Base-by-base conservation (phyloP, 2,888 invertebrate genomes). In the Agriopis aurantiaria region DNA sequence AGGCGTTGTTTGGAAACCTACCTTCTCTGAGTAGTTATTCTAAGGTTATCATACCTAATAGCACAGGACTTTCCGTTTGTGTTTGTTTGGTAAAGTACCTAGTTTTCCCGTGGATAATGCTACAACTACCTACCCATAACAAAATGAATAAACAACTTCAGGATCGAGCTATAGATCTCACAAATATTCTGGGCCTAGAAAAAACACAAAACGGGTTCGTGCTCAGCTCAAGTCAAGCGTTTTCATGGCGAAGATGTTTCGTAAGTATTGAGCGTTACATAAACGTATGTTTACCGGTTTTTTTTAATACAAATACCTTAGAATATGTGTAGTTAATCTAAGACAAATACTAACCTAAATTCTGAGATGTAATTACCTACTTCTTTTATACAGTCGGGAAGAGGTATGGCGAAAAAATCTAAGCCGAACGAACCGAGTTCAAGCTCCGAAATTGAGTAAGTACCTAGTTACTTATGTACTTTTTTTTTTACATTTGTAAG, bases 201-300 rank as follows among this genome's bases (percentile, higher is more conserved):
- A n/a, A 9, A 51, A 17, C 17, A 6, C 8, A 9, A 51, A 51
- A 17, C 51, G 17, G 9, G 51, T 51, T 8, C 51, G 51, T 51
- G 51, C 51, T 51, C 51, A 51, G 51, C 51, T 51, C 8, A 51
- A 51, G 17, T 51, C 8, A 51, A 51, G 17, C 51, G 51, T 17
- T 17, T 17, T 11, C 51, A 51, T 17, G 51, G 17, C 51, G 3
- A 51, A 51, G 51, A 49, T 49, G 49, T 9, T 17, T 51, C 51
- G 51, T 51, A 51, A 51, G 51, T 51, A 51, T 49, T 49, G 49
- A 49, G n/a, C 49, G n/a, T 14, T 9, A 51, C 17, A 51, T 51
- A 10, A 9, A 51, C 12, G n/a, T n/a, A 49, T 49, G 10, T 48
- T 48, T 48, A 48, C 46, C 11, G 46, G 46, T 48, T 12, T 14